Conservation (phyloP, 2,888 invertebrate species). For the Theodoxus fluviatilis region DNA sequence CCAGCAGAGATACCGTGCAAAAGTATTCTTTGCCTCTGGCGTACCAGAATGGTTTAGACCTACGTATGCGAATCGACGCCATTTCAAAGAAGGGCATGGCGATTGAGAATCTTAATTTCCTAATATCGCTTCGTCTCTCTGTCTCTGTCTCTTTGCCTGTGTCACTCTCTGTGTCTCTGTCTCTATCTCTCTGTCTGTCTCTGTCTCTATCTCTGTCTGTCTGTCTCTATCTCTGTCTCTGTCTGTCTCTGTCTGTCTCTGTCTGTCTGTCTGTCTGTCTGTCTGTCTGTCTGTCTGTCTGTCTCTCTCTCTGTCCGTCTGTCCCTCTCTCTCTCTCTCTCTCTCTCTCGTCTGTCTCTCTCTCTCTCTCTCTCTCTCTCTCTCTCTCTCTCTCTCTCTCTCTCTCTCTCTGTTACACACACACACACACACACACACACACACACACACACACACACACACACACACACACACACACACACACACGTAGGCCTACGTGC, state of each 20-base stretch:
- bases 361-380: not conserved
- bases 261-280: not conserved
- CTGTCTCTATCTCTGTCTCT: not conserved
- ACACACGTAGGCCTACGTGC: not conserved
- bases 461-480: conserved; percentile 27
- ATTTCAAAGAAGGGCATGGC: no score
- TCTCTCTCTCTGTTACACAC: not conserved
- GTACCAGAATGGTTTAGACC: no score
- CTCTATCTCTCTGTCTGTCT: conserved; percentile 1
- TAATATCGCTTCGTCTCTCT: no score
- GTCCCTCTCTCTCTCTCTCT: not conserved
- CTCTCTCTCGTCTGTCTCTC: not conserved
- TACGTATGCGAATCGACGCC: no score
- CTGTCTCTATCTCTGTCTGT: not conserved
- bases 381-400: not conserved
- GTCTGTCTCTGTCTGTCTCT: not conserved
- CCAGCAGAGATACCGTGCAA: no score
- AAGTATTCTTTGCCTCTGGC: no score
- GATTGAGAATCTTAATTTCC: no score
- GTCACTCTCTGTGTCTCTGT: no score
- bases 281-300: not conserved
- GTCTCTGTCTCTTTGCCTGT: no score
- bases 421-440: not conserved
- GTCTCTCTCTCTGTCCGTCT: not conserved
- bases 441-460: conserved; percentile 10